Evolutionary conservation across 2,888 invertebrate genomes (phyloP).

Genomic region (Galeopsomyia nigrocyanea): DNA sequence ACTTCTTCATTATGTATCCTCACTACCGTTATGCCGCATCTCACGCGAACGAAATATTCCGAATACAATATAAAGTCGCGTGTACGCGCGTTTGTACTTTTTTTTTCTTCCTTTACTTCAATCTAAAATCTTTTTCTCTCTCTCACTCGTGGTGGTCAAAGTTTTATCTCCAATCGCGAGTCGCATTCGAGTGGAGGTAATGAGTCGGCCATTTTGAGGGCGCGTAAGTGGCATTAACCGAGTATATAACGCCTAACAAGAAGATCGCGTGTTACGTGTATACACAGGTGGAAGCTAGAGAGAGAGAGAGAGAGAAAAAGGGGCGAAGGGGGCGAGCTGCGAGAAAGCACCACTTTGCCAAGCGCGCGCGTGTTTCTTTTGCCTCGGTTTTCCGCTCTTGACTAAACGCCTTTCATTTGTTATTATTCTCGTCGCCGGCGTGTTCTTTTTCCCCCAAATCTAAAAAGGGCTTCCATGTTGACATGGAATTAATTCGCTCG

Average conservation of each 20-base stretch:
- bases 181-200: conserved; percentile 40
- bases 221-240: conserved; percentile 56
- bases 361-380: not conserved
- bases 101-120: not conserved
- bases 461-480: not conserved
- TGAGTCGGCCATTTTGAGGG: conserved; percentile 48
- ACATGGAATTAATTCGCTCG: not conserved
- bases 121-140: conserved; percentile 27
- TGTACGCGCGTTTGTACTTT: conserved; percentile 10
- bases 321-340: not conserved
- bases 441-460: not conserved
- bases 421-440: conserved; percentile 16
- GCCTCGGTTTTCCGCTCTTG: conserved; percentile 30
- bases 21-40: not conserved
- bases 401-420: conserved; percentile 38
- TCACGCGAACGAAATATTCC: conserved; percentile 9
- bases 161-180: conserved; percentile 44
- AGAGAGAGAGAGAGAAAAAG: conserved; percentile 1
- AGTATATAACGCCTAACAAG: conserved; percentile 61
- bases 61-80: conserved; percentile 34
- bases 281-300: not conserved
- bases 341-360: conserved; percentile 14
- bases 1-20: conserved; percentile 12
- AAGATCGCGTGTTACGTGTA: conserved; percentile 59
- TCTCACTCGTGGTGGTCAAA: no score